phyloP scores from a whole-genome alignment of 2,113 vertebrate species.

The Tauraco erythrolophus region DNA sequence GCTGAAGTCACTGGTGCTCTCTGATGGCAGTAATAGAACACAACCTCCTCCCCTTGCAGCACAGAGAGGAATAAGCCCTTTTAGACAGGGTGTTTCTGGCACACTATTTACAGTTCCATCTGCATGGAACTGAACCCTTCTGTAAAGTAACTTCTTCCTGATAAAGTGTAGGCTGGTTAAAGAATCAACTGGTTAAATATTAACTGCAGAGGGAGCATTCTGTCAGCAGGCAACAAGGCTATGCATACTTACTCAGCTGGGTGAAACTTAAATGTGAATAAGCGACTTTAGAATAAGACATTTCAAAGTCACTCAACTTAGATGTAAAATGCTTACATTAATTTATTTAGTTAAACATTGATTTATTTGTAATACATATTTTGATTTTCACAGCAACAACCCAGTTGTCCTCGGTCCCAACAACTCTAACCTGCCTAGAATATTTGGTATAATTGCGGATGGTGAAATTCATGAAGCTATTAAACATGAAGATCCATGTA shows the following conservation, averaged over 20 bases:
- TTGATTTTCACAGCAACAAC: conserved; percentile 87
- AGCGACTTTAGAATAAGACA: not conserved
- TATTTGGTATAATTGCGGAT: conserved; percentile 96
- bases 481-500: conserved; percentile 93
- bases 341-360: not conserved
- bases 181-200: conserved; percentile 33
- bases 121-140: not conserved
- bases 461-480: conserved; percentile 93
- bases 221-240: not conserved
- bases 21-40: rapidly evolving
- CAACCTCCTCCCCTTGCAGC: not conserved
- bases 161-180: not conserved
- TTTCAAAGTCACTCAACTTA: not conserved
- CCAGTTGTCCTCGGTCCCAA: conserved; percentile 94
- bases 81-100: not conserved
- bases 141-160: conserved; percentile 14
- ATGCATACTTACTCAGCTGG: not conserved
- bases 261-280: not conserved
- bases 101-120: not conserved
- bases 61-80: not conserved
- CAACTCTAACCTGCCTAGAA: conserved; percentile 95
- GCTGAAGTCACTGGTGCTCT: not conserved
- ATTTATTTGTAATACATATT: not conserved
- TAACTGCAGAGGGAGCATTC: conserved; percentile 1
- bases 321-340: not conserved